A percentile compares a stretch with the other conserved stretches of the same genome.
Conservation (phyloP, 2,797 vertebrate species). For the Arrhamphus sclerolepis region DNA sequence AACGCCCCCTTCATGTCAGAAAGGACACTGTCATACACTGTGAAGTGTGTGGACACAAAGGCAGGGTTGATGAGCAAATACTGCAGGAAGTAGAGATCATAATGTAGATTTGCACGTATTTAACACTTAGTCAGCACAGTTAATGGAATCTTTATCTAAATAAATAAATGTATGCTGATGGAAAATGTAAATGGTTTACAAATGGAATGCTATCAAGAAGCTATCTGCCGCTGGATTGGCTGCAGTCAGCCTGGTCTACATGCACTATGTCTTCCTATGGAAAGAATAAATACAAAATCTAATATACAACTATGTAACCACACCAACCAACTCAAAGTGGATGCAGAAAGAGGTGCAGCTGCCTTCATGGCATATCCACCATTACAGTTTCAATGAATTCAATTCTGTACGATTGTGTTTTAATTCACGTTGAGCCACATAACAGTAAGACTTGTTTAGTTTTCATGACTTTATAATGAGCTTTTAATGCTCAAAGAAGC, state of each 20-base stretch:
- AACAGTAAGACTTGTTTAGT: no score
- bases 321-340: no score
- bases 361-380: background rate
- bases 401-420: no score
- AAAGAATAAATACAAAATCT: background rate
- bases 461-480: no score
- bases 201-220: background rate
- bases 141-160: background rate
- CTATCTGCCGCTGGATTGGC: background rate
- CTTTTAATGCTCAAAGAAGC: background rate
- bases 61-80: background rate
- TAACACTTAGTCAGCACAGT: background rate
- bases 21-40: background rate
- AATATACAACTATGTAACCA: background rate
- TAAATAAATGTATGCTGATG: background rate
- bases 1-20: background rate
- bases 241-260: background rate
- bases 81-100: conserved; percentile 2
- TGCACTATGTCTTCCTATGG: background rate
- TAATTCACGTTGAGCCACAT: no score
- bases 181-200: background rate
- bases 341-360: background rate
- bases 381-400: background rate
- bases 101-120: background rate
- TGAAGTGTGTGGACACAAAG: background rate